Conservation (phyloP, 2,888 invertebrate species). For the Pardosa pseudoannulata region DNA sequence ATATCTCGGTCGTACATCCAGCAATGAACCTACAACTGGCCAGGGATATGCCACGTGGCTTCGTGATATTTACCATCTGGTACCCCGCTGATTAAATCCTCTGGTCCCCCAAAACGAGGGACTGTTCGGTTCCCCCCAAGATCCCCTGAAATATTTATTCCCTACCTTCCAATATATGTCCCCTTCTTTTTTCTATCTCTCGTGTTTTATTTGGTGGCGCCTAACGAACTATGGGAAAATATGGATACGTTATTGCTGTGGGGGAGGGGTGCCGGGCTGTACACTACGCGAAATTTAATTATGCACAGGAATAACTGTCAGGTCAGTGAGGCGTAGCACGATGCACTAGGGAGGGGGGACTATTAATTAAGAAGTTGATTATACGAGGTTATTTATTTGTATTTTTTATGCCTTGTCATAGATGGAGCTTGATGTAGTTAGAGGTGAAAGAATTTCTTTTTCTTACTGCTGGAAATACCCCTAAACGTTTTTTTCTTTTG, state of each 20-base stretch:
- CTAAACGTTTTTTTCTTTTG: too few species aligned
- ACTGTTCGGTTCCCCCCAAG: not conserved
- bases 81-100: slow-evolving; percentile 64
- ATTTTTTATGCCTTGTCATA: too few species aligned
- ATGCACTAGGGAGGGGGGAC: not conserved
- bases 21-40: not conserved
- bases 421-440: too few species aligned
- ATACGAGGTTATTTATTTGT: not conserved
- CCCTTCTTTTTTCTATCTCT: not conserved
- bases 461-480: too few species aligned
- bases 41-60: slow-evolving; percentile 27
- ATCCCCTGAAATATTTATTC: slow-evolving; percentile 21
- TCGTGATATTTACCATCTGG: slow-evolving; percentile 70
- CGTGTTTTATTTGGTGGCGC: not conserved
- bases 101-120: not conserved
- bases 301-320: not conserved
- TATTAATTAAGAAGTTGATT: slow-evolving; percentile 13
- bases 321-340: not conserved
- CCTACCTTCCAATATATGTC: not conserved
- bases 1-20: slow-evolving; percentile 6
- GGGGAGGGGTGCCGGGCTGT: not conserved
- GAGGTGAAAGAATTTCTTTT: too few species aligned
- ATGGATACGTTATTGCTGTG: not conserved
- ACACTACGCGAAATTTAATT: not conserved
- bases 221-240: slow-evolving; percentile 12